A percentile compares a stretch with the other conserved stretches of the same genome.
phyloP scores from a whole-genome alignment of 2,888 invertebrate genomes.

The Tetrapedia diversipes region DNA sequence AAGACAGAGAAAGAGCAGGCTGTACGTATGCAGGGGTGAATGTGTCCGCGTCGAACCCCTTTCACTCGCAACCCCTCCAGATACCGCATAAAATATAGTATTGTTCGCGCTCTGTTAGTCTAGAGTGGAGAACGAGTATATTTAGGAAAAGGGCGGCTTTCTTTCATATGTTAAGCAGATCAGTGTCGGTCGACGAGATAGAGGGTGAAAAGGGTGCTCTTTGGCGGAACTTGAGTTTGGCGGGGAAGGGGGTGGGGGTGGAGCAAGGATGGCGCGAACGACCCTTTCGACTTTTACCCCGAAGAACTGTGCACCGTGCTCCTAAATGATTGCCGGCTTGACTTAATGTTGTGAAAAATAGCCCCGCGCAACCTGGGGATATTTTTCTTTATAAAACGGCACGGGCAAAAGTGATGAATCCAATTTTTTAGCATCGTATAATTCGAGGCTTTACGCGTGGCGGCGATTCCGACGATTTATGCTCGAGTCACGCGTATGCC shows the following conservation, averaged over 20 bases:
- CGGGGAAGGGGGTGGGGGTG: slow-evolving; percentile 5
- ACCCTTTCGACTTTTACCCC: slow-evolving; percentile 42
- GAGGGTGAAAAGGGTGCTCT: slow-evolving; percentile 26
- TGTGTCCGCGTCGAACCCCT: slow-evolving; percentile 67
- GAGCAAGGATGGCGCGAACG: slow-evolving; percentile 19
- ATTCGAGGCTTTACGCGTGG: slow-evolving; percentile 23
- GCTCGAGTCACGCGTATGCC: slow-evolving; percentile 9
- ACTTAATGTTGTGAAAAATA: slow-evolving; percentile 63
- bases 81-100: slow-evolving; percentile 80
- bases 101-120: slow-evolving; percentile 80
- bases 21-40: slow-evolving; percentile 35
- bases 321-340: slow-evolving; percentile 59
- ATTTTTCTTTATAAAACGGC: slow-evolving; percentile 53
- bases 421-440: slow-evolving; percentile 46
- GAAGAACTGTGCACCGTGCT: slow-evolving; percentile 31
- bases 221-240: not conserved
- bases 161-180: slow-evolving; percentile 82
- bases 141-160: slow-evolving; percentile 78
- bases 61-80: slow-evolving; percentile 73
- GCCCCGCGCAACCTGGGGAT: slow-evolving; percentile 35
- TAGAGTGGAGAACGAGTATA: slow-evolving; percentile 77
- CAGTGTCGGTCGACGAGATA: slow-evolving; percentile 74
- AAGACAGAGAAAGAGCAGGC: slow-evolving; percentile 10
- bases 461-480: slow-evolving; percentile 32
- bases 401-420: slow-evolving; percentile 22